These are phyloP conservation scores for Platycnemis pennipes DNA, from an alignment of 2,888 invertebrate genomes.

Conservation along the genomic window DNA sequence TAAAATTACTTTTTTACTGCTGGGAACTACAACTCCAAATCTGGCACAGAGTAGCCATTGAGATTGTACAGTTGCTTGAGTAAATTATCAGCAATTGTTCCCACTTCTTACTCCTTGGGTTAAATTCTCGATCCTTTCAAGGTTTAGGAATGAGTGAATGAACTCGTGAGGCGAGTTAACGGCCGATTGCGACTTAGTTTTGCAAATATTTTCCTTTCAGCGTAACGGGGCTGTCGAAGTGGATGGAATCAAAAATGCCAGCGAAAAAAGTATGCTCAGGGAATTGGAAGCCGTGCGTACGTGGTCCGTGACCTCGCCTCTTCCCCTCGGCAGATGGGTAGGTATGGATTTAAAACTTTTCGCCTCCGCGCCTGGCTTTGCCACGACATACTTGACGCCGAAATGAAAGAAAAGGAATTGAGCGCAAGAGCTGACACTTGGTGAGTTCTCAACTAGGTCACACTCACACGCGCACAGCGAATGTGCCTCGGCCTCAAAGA, in stretches of 20 bases:
- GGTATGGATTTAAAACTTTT: background rate
- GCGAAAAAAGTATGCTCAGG: background rate
- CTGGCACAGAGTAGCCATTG: too few species aligned
- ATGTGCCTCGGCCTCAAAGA: conserved; percentile 10
- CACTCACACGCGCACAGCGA: background rate
- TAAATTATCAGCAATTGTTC: too few species aligned
- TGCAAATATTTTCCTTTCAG: background rate
- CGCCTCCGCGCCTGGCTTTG: background rate
- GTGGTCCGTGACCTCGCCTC: background rate
- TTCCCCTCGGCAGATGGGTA: background rate
- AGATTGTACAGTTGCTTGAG: too few species aligned
- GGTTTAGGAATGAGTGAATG: too few species aligned
- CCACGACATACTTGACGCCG: background rate
- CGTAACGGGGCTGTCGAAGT: background rate
- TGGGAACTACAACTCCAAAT: too few species aligned
- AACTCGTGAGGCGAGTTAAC: too few species aligned
- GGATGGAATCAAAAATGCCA: background rate
- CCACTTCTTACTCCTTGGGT: too few species aligned
- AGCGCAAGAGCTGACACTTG: conserved; percentile 22
- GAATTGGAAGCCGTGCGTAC: background rate
- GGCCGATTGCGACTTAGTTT: too few species aligned
- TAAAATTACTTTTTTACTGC: too few species aligned
- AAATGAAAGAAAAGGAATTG: background rate
- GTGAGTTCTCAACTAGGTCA: conserved; percentile 64
- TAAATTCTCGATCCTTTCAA: too few species aligned